Evolutionary conservation across 1,140 invertebrate genomes (phyloP), one percentile per base, ranked within the genome.

Genomic region (Psilanteris sp.): DNA sequence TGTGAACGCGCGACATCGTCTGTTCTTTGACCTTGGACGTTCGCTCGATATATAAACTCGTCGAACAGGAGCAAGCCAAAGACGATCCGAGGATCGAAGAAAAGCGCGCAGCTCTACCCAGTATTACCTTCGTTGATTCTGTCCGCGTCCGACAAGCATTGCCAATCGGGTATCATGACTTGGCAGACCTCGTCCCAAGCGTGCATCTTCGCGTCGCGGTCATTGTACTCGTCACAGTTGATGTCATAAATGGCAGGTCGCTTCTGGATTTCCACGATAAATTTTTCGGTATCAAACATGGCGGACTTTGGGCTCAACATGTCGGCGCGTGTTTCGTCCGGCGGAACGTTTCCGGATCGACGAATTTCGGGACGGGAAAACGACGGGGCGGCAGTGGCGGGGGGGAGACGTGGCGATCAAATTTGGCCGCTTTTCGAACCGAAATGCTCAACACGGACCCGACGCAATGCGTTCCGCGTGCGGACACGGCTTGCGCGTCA

Each of bases 121-220:
- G 3, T 16, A 73, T 77, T 85, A 88, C 85, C 85, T 87, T 85
- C 81, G 18, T 77, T 70, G 34, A 78, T 81, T 81, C 80, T 79
- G 54, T 85, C 79, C 20, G 82, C 81, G 59, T 82, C 79, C 18
- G 82, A 83, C 37, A 88, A 59, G 27, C 46, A 52, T 18, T 78
- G 77, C 85, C 86, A 89, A 54, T 86, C 81, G 14, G 78, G 78
- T 36, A 84, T 59, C 79, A 87, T 85, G 36, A 79, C 77, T 71
- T 81, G 78, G 61, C 83, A 85, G 29, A 88, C 81, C 59, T 87
- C 82, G 32, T 81, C 67, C 87, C 87, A 89, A 27, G 87, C 85
- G 36, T 77, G 78, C 55, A 79, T 79, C 77, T 88, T 88, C 36
- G 81, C 81, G 11, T 72, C 78, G 55, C 84, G 80, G 71, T 88